Evolutionary conservation across 2,113 vertebrate genomes (phyloP).

Genomic region (Naja naja): DNA sequence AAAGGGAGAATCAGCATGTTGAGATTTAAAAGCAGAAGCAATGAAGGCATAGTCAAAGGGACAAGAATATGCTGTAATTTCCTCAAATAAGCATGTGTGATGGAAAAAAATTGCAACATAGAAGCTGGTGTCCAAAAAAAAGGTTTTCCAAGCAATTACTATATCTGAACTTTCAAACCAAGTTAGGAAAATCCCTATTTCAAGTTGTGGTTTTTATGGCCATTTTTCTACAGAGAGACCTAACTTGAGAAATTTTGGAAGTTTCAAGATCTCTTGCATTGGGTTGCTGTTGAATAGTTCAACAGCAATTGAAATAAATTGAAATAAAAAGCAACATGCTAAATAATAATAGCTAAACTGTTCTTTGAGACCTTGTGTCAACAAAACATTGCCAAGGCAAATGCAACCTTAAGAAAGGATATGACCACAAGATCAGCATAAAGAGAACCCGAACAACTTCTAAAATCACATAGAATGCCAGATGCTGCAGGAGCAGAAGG

Average conservation of each 20-base stretch:
- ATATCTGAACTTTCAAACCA: background rate
- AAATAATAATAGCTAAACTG: background rate
- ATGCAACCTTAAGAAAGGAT: background rate
- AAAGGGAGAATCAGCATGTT: background rate
- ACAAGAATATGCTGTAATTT: background rate
- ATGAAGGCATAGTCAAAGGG: background rate
- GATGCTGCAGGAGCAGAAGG: background rate
- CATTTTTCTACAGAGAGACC: background rate
- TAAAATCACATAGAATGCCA: background rate
- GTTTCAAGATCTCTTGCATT: background rate
- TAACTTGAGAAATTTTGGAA: background rate
- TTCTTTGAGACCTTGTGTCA: background rate
- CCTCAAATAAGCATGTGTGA: background rate
- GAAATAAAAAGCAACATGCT: background rate
- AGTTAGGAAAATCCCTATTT: background rate
- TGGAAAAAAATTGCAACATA: background rate
- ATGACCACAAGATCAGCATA: background rate
- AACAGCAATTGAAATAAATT: background rate
- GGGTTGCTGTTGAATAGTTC: background rate
- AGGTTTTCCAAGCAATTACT: background rate
- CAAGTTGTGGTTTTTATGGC: background rate
- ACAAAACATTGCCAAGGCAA: background rate
- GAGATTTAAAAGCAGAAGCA: background rate
- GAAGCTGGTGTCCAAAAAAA: background rate
- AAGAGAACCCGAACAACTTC: background rate